phyloP scores from a whole-genome alignment of 2,113 vertebrate species.

The Phalacrocorax carbo region DNA sequence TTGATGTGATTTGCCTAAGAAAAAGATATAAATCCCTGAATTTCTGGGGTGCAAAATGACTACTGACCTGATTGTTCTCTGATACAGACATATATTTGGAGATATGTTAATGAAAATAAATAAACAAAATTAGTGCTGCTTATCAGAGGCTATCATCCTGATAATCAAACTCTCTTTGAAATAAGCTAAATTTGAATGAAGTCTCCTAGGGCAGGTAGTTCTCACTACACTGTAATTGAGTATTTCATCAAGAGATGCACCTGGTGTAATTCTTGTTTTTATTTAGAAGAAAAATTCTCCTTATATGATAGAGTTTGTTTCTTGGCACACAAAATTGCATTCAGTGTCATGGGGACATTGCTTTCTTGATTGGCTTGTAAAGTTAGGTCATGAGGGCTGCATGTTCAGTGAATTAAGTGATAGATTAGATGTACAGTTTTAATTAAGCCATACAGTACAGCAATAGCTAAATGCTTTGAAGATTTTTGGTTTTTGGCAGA shows the following conservation, averaged over 20 bases:
- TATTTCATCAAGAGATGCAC: background rate
- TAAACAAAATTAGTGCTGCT: background rate
- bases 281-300: background rate
- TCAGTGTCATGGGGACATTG: background rate
- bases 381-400: background rate
- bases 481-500: background rate
- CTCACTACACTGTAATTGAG: background rate
- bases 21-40: background rate
- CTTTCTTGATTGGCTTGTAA: background rate
- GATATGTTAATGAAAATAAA: background rate
- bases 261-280: background rate
- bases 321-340: background rate
- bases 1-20: background rate
- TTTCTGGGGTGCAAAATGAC: background rate
- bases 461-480: slow-evolving; percentile 23
- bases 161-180: background rate
- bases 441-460: slow-evolving; percentile 35
- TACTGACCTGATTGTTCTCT: background rate
- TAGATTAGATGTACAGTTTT: background rate
- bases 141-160: background rate
- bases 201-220: background rate
- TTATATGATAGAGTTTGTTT: background rate
- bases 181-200: background rate
- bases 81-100: background rate
- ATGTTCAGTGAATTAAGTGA: background rate